Evolutionary conservation across 2,797 vertebrate species (phyloP), one percentile per base, ranked within the genome.

Genomic region (Sciaenops ocellatus): DNA sequence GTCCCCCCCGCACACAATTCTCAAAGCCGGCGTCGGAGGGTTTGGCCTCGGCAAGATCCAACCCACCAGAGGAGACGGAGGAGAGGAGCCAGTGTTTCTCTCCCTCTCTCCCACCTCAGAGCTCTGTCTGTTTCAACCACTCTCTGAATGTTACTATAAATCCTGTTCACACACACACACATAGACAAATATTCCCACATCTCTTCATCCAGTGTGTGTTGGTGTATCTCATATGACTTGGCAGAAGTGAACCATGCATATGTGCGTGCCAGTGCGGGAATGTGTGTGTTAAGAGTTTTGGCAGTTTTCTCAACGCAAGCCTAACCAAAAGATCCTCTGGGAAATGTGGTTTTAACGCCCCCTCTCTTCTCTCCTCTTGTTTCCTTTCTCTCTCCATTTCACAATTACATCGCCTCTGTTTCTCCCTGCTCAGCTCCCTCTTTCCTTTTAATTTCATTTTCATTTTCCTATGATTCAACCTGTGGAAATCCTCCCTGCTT

Each of bases 301-400:
- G 87, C 91, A 89, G 85, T 92, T 92, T 91, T 85, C 73, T 91
- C 82, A 85, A 80, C 41, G 51, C 79, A 83, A 38, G 85, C 56
- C 84, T 87, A 30, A 89, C 82, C 88, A 89, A 89, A 86, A 84
- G 73, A 89, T 88, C 90, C 83, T 50, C 76, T 80, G 91, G 90
- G 93, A 93, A 88, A 93, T 89, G 90, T 91, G 88, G 89, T 91
- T 88, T 89, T 81, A 80, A 94, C 90, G 80, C 89, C 92, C 87
- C 89, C 90, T 86, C 88, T 82, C 76, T 83, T 77, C 76, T 85
- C 78, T 87, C 60, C 59, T 84, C 85, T 68, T 75, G 0, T 84
- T 84, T 91, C 85, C 75, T 82, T 79, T 83, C 70, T 69, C 74
- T 88, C 76, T 78, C 69, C 46, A 55, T 88, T 87, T 92, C 73